Base-by-base conservation (phyloP, 2,113 vertebrate genomes). In the Grammomys surdaster region DNA sequence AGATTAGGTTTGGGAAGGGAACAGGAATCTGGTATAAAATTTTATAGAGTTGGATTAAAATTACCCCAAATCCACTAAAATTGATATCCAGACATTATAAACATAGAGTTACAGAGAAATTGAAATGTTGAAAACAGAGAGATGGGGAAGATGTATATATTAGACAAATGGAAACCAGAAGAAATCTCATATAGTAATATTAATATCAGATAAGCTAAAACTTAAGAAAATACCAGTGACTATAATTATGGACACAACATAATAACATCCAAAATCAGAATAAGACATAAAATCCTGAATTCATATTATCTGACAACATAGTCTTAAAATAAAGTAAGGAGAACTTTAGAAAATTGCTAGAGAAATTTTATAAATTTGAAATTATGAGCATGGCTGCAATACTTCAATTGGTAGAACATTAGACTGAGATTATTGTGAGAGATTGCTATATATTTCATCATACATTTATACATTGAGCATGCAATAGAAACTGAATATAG, bases 41-140 rank as follows among this genome's bases (percentile, higher is more conserved):
- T 69, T 77, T 88, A 54, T 5, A 88, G 1, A 93, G 7, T 91
- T 93, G 13, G 65, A 89, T 86, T 89, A 76, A 95, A 93, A 51
- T 14, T 1, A 6, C 88, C 58, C 7, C 17, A 75, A 70, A 72
- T 3, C 81, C 92, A 85, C 11, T 11, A 75, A 86, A 96, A 75
- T 3, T 11, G 69, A 48, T 90, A 84, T 77, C 26, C 46, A 88
- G 63, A 60, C 91, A 6, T 88, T 67, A 28, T 76, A 96, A 92
- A 80, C 20, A 2, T 40, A 92, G 91, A 96, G 43, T 31, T 51
- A 48, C 22, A 65, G 33, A 82, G 17, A 65, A 73, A 73, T 72
- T 77, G 17, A 58, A 73, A 73, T 77, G 22, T 85, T 70, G 10
- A 75, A 93, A 88, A 86, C 48, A 88, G 31, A 95, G 63, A 93